Conservation (phyloP, 2,113 vertebrate genomes). For the Redunca redunca region DNA sequence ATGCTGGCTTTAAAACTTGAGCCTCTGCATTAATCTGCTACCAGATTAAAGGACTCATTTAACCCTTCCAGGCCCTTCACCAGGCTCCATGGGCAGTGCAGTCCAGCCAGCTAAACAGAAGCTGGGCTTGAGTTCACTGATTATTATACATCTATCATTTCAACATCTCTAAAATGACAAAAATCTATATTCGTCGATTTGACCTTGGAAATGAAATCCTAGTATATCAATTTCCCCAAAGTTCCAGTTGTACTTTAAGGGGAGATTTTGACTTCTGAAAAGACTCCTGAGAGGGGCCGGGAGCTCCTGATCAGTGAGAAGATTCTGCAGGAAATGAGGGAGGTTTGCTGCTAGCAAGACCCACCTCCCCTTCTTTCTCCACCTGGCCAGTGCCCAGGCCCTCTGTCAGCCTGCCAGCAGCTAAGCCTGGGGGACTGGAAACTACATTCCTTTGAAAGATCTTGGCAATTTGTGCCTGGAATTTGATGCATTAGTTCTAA, state of each 20-base stretch:
- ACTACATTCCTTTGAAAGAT: constrained; percentile 36
- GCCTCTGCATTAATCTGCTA: background rate
- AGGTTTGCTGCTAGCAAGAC: background rate
- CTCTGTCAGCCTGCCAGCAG: background rate
- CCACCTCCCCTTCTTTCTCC: background rate
- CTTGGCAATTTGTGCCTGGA: constrained; percentile 53
- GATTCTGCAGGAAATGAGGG: background rate
- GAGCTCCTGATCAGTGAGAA: background rate
- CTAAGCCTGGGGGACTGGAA: background rate
- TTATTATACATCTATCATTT: background rate
- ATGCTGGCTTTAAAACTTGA: background rate
- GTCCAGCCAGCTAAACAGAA: background rate
- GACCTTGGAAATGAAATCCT: background rate
- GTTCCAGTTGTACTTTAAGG: background rate
- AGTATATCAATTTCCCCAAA: background rate
- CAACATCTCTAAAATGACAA: background rate
- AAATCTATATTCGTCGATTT: background rate
- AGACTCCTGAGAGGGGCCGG: background rate
- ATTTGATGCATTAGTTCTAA: constrained; percentile 66
- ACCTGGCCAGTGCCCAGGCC: background rate
- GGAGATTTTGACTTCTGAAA: background rate
- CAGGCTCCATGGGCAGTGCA: background rate
- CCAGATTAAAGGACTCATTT: background rate
- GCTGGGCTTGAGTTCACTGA: background rate
- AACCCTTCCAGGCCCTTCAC: background rate